Percentiles rank a stretch among this genome's conserved stretches.
Conservation (phyloP, 2,797 vertebrate genomes). For the Hyperoplus immaculatus region DNA sequence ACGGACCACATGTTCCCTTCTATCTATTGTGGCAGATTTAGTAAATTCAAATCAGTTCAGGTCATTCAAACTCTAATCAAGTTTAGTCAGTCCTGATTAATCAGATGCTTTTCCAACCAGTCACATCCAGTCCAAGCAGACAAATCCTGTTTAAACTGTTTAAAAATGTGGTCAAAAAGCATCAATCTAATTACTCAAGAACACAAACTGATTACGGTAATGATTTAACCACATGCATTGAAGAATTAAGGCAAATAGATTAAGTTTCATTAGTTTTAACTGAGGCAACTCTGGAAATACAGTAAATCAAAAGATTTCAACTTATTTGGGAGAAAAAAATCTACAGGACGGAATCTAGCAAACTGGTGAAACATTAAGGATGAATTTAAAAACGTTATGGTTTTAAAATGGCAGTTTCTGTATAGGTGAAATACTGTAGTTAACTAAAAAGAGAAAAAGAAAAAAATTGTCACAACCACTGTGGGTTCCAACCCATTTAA, state of each 20-base stretch:
- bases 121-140: slow-evolving; percentile 1
- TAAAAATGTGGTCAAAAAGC: slow-evolving; percentile 3
- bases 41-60: slow-evolving; percentile 25
- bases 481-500: not conserved
- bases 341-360: not conserved
- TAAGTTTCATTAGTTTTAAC: not conserved
- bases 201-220: slow-evolving; percentile 3
- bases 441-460: not conserved
- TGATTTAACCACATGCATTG: slow-evolving; percentile 1
- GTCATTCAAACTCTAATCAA: slow-evolving; percentile 31
- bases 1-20: not conserved
- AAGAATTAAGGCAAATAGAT: not conserved
- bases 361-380: not conserved
- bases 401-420: not conserved
- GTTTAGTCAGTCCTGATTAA: slow-evolving; percentile 39
- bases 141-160: slow-evolving; percentile 1
- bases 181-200: too few relatives aligned
- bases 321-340: not conserved
- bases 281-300: not conserved
- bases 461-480: not conserved
- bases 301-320: not conserved
- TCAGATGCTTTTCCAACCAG: slow-evolving; percentile 14
- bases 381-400: not conserved
- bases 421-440: not conserved
- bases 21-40: slow-evolving; percentile 27